Conservation (phyloP, 2,113 vertebrate genomes). For the Barnardius zonarius region DNA sequence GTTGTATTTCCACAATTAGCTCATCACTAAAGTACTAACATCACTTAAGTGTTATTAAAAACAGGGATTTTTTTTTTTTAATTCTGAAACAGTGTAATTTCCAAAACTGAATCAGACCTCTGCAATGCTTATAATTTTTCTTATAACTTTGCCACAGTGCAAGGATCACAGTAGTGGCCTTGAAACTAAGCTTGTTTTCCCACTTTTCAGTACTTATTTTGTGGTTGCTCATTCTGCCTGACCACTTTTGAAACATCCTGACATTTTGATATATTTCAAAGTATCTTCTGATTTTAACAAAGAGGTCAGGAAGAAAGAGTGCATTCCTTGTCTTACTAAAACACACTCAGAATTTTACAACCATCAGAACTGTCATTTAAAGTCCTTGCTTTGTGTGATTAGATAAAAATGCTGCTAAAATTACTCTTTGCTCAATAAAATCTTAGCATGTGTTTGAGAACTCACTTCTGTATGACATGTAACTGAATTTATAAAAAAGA, state of each 20-base stretch:
- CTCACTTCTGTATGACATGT: background rate
- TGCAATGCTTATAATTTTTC: background rate
- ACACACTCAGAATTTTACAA: background rate
- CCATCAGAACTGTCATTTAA: background rate
- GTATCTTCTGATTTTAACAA: background rate
- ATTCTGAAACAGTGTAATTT: background rate
- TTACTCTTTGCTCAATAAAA: background rate
- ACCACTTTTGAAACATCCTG: background rate
- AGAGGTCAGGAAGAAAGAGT: background rate
- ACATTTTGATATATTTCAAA: background rate
- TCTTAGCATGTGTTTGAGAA: background rate
- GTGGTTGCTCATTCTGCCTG: background rate
- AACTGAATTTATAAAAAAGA: background rate
- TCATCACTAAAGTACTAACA: background rate
- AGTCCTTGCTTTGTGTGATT: background rate
- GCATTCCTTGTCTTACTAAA: background rate
- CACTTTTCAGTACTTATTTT: background rate
- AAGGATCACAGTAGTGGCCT: background rate
- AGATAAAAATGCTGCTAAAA: background rate
- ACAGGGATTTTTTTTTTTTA: background rate
- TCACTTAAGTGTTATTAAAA: background rate
- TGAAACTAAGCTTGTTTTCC: background rate
- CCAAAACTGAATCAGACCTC: background rate
- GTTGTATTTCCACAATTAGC: constrained; percentile 22
- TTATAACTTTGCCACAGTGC: background rate